Conservation (phyloP, 2,113 vertebrate species). For the Hypocryptadius cinnamomeus region DNA sequence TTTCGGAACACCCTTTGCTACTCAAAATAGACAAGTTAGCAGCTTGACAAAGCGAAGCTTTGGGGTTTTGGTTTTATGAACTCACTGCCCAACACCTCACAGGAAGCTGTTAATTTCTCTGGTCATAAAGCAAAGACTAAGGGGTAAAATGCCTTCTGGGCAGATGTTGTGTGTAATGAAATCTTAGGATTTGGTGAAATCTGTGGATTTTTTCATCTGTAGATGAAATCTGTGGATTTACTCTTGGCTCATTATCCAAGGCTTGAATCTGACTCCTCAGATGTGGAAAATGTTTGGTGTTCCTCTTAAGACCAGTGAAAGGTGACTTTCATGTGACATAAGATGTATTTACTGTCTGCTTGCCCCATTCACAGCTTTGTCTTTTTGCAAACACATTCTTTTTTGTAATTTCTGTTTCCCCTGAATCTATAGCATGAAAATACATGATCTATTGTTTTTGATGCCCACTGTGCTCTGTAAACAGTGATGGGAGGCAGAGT, state of each 20-base stretch:
- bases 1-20: not conserved
- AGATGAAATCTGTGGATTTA: constrained; percentile 33
- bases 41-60: not conserved
- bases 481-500: not conserved
- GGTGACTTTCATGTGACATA: not conserved
- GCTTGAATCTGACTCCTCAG: not conserved
- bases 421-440: not conserved
- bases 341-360: not conserved
- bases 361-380: not conserved
- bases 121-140: constrained; percentile 5
- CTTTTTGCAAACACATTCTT: not conserved
- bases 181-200: too few relatives aligned
- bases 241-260: not conserved
- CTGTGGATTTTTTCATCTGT: too few relatives aligned
- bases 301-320: not conserved
- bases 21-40: not conserved
- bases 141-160: not conserved
- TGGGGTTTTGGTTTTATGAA: not conserved
- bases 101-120: not conserved
- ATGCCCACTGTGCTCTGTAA: not conserved
- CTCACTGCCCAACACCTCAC: not conserved
- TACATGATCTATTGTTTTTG: not conserved
- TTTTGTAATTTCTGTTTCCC: not conserved
- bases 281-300: not conserved
- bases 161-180: constrained; percentile 35